A percentile compares a stretch with the other conserved stretches of the same genome.
Conservation (phyloP, 2,888 invertebrate genomes). For the Acanthoscelides obtectus region DNA sequence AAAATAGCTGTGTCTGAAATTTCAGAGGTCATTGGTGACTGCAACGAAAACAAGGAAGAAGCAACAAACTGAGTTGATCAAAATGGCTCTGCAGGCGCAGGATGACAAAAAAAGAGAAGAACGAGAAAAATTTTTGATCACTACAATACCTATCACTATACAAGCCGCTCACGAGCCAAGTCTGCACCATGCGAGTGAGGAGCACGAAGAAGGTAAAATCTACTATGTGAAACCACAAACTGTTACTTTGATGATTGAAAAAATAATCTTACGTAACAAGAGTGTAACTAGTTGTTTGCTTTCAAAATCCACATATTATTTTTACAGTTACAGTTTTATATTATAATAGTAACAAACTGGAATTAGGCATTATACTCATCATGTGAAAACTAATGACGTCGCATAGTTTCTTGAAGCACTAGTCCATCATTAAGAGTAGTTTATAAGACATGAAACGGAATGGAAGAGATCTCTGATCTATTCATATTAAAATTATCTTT, state of each 20-base stretch:
- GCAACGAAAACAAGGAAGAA: conserved; percentile 98
- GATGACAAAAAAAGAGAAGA: conserved; percentile 95
- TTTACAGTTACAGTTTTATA: too few relatives aligned
- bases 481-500: not conserved
- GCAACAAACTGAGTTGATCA: conserved; percentile 97
- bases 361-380: too few relatives aligned
- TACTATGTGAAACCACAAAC: too few relatives aligned
- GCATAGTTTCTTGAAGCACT: too few relatives aligned
- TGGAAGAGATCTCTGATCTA: not conserved
- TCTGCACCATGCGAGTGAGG: conserved; percentile 78
- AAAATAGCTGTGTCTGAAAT: conserved; percentile 5
- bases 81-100: conserved; percentile 89
- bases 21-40: conserved; percentile 87
- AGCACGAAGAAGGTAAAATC: conserved; percentile 78
- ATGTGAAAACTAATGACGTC: too few relatives aligned
- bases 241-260: too few relatives aligned
- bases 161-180: conserved; percentile 97
- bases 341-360: too few relatives aligned
- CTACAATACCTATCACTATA: conserved; percentile 90
- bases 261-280: too few relatives aligned
- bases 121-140: conserved; percentile 90
- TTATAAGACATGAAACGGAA: too few relatives aligned
- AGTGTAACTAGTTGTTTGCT: too few relatives aligned
- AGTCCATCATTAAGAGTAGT: too few relatives aligned
- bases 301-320: too few relatives aligned